Evolutionary conservation across 2,888 invertebrate species (phyloP).

Genomic region (Athrips mouffetella): DNA sequence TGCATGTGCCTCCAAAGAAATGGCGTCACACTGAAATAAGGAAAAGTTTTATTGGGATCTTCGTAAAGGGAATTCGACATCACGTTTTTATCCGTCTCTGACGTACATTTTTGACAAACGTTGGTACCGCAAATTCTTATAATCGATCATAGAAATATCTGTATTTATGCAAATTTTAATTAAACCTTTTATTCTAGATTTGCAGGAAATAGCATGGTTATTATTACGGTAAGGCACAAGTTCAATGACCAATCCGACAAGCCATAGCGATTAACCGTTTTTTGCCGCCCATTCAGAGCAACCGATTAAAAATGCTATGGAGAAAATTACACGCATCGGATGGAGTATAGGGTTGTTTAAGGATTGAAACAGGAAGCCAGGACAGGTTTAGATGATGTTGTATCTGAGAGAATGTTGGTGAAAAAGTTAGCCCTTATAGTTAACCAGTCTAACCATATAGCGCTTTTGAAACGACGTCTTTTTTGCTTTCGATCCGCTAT

Average conservation of each 20-base stretch:
- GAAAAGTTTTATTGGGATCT: no score
- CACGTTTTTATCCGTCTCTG: no score
- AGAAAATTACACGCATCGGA: slow-evolving; percentile 55
- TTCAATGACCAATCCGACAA: slow-evolving; percentile 36
- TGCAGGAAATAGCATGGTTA: slow-evolving; percentile 1
- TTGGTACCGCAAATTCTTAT: no score
- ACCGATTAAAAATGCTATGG: slow-evolving; percentile 44
- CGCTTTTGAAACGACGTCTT: neutral
- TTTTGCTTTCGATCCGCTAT: neutral
- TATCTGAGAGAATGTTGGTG: slow-evolving; percentile 37
- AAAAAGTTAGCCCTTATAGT: slow-evolving; percentile 51
- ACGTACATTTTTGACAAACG: no score
- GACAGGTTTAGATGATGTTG: slow-evolving; percentile 46
- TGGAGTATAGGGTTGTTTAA: slow-evolving; percentile 51
- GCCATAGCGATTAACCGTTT: slow-evolving; percentile 37
- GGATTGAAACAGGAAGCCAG: slow-evolving; percentile 60
- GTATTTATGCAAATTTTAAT: no score
- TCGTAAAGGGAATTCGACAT: no score
- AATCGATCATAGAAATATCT: no score
- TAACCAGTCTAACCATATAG: slow-evolving; percentile 41
- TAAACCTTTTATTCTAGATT: neutral
- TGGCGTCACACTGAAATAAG: neutral
- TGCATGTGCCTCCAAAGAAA: slow-evolving; percentile 28
- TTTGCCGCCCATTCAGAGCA: slow-evolving; percentile 35
- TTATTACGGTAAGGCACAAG: slow-evolving; percentile 28